A percentile compares a stretch with the other conserved stretches of the same genome.
Conservation (phyloP, 1,140 invertebrate species). For the Carposina sasakii region DNA sequence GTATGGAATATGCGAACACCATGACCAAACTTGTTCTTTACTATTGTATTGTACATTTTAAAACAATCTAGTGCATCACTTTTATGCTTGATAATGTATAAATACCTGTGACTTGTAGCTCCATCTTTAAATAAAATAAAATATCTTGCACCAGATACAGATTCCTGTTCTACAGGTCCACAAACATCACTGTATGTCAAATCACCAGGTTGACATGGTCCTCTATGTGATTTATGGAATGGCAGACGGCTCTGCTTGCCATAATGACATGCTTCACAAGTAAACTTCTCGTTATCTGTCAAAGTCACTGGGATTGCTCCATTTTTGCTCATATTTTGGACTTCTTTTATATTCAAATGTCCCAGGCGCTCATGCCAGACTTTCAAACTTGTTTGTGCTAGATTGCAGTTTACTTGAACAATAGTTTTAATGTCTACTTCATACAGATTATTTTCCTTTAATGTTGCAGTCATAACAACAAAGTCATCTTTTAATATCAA, state of each 20-base stretch:
- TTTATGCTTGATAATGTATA: slow-evolving; percentile 60
- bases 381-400: slow-evolving; percentile 25
- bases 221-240: slow-evolving; percentile 26
- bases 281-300: too few relatives aligned
- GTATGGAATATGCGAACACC: slow-evolving; percentile 30
- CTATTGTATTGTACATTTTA: slow-evolving; percentile 34
- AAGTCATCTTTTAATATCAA: slow-evolving; percentile 22
- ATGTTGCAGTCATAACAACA: slow-evolving; percentile 19
- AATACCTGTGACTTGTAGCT: slow-evolving; percentile 38
- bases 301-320: not conserved
- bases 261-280: slow-evolving; percentile 48
- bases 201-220: slow-evolving; percentile 33
- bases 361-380: slow-evolving; percentile 34
- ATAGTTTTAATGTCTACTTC: slow-evolving; percentile 23
- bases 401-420: slow-evolving; percentile 16
- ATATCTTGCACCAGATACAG: slow-evolving; percentile 49
- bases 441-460: slow-evolving; percentile 26
- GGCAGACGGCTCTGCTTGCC: slow-evolving; percentile 40
- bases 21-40: slow-evolving; percentile 36
- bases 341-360: slow-evolving; percentile 27
- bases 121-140: slow-evolving; percentile 67
- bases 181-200: slow-evolving; percentile 56
- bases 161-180: slow-evolving; percentile 48
- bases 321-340: slow-evolving; percentile 14
- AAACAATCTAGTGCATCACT: slow-evolving; percentile 41